Evolutionary conservation across 2,888 invertebrate species (phyloP).

Genomic region (Diaperis boleti): DNA sequence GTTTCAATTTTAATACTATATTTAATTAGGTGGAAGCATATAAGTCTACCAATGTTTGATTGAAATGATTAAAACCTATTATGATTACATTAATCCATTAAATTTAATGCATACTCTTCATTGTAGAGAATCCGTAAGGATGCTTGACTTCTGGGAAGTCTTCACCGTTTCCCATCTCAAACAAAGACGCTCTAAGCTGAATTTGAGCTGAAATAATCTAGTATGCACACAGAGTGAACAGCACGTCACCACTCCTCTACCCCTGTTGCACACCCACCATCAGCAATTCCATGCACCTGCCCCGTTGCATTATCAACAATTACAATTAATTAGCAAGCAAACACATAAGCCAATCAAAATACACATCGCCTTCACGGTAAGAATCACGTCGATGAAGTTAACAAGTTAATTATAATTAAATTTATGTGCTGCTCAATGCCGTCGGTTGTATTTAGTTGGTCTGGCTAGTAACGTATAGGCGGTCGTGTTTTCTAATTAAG

Average conservation of each 20-base stretch:
- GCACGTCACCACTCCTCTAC: neutral
- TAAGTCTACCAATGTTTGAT: no score
- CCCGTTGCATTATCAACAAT: constrained; percentile 7
- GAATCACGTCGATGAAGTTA: constrained; percentile 16
- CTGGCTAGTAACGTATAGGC: neutral
- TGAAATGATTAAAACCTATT: no score
- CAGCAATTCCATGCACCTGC: neutral
- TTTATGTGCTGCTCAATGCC: constrained; percentile 15
- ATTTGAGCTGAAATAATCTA: no score
- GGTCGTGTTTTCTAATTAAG: constrained; percentile 25
- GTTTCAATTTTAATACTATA: no score
- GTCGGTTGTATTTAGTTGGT: constrained; percentile 9
- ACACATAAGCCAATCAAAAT: constrained; percentile 8
- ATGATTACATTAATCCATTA: no score
- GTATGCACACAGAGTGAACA: no score
- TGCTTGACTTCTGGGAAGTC: no score
- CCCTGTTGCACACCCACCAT: neutral
- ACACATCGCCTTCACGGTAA: neutral
- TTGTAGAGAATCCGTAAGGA: no score
- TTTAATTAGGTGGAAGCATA: no score
- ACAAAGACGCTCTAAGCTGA: no score
- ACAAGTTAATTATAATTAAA: constrained; percentile 26
- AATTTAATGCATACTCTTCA: no score
- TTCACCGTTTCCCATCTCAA: no score
- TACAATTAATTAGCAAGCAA: constrained; percentile 14